Conservation (phyloP, 2,888 invertebrate genomes). For the Drosophila greeni region DNA sequence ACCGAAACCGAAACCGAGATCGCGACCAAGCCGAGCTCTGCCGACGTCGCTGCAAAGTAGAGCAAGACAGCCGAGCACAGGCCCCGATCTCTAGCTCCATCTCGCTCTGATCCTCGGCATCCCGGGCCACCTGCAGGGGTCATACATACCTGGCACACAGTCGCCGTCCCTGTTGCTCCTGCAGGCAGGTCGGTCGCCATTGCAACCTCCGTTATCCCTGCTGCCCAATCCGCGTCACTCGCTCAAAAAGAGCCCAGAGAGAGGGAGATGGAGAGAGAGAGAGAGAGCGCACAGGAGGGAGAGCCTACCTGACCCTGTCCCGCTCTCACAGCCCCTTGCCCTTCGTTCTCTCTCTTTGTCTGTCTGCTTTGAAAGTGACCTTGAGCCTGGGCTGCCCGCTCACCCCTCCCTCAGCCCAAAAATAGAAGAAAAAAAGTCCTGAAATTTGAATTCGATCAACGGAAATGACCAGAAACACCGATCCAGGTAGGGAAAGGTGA, state of each 20-base stretch:
- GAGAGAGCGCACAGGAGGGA: background rate
- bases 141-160: conserved; percentile 43
- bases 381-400: conserved; percentile 11
- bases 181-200: conserved; percentile 20
- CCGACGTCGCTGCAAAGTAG: conserved; percentile 41
- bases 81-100: conserved; percentile 3
- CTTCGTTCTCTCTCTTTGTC: background rate
- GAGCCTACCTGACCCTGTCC: conserved; percentile 6
- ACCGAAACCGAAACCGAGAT: conserved; percentile 36
- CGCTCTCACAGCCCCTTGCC: background rate
- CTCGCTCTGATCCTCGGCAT: conserved; percentile 35
- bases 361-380: background rate
- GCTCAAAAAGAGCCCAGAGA: conserved; percentile 13
- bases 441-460: conserved; percentile 11
- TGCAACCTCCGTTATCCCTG: conserved; percentile 15
- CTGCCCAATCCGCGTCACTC: conserved; percentile 31
- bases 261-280: background rate
- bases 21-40: conserved; percentile 19
- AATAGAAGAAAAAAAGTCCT: background rate
- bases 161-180: conserved; percentile 23
- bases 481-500: conserved; percentile 3
- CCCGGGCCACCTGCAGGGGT: conserved; percentile 27
- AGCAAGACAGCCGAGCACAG: conserved; percentile 9
- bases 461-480: conserved; percentile 11
- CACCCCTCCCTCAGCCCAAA: conserved; percentile 11